phyloP scores from a whole-genome alignment of 2,888 invertebrate species.

The Dicyrtoma fusca region DNA sequence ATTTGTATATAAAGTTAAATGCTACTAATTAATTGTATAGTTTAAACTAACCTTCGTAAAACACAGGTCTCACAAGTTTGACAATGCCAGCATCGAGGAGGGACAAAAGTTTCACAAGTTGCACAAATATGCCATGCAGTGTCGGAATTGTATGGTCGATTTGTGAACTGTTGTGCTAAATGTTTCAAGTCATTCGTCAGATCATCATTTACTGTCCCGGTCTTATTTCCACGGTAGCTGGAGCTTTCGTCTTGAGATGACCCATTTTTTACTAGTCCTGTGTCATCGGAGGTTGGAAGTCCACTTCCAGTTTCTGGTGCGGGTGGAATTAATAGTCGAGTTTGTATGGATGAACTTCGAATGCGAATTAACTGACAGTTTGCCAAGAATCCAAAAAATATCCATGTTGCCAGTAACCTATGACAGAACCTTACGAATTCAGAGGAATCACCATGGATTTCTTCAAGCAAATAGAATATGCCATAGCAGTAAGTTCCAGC shows the following conservation, averaged over 20 bases:
- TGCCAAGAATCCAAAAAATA: slow-evolving; percentile 39
- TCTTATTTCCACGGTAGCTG: no score
- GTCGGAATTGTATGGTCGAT: slow-evolving; percentile 45
- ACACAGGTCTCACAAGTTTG: slow-evolving; percentile 42
- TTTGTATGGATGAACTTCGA: slow-evolving; percentile 46
- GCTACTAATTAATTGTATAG: no score
- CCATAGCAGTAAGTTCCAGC: slow-evolving; percentile 40
- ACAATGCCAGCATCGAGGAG: slow-evolving; percentile 54
- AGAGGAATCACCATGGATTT: slow-evolving; percentile 28
- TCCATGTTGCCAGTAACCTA: slow-evolving; percentile 38
- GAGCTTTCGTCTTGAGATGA: no score
- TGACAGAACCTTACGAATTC: background rate
- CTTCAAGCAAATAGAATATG: slow-evolving; percentile 39
- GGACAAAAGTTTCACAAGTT: slow-evolving; percentile 52
- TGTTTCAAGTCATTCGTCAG: background rate
- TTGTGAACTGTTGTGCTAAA: slow-evolving; percentile 45
- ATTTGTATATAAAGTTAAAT: no score
- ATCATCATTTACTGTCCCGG: background rate
- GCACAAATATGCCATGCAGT: slow-evolving; percentile 54
- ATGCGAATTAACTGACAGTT: slow-evolving; percentile 45
- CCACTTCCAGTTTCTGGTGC: slow-evolving; percentile 34
- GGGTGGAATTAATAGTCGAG: slow-evolving; percentile 40
- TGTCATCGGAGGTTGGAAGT: no score
- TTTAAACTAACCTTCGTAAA: no score
- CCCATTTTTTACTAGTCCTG: no score